Evolutionary conservation across 2,797 vertebrate species (phyloP).

Genomic region (Moxostoma hubbsi): DNA sequence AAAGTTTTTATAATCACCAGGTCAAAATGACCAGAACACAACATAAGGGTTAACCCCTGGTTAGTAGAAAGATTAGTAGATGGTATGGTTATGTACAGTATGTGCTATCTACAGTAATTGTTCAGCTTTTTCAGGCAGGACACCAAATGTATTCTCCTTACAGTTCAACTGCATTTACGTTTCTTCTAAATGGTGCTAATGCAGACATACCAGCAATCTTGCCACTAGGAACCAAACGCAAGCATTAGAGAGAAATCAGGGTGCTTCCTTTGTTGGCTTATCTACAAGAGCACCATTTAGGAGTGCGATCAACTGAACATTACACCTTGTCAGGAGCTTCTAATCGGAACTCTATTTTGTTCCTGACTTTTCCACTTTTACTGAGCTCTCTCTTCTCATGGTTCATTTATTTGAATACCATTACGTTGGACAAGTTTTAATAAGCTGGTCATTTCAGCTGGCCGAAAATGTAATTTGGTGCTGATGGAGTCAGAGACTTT

Average conservation of each 20-base stretch:
- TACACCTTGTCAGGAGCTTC: slow-evolving; percentile 32
- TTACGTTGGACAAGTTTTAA: slow-evolving; percentile 46
- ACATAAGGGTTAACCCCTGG: too few species aligned
- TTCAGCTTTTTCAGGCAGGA: background rate
- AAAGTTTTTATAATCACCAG: too few species aligned
- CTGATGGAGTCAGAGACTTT: slow-evolving; percentile 33
- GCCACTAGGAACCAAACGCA: background rate
- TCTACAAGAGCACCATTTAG: slow-evolving; percentile 23
- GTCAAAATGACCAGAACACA: too few species aligned
- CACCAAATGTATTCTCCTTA: background rate
- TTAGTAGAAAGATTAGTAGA: too few species aligned
- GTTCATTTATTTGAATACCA: slow-evolving; percentile 51
- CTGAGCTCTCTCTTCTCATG: slow-evolving; percentile 6
- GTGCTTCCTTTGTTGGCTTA: slow-evolving; percentile 3
- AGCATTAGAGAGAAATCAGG: background rate
- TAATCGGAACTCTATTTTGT: slow-evolving; percentile 23
- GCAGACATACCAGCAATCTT: background rate
- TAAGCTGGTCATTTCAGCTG: slow-evolving; percentile 40
- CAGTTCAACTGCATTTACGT: background rate
- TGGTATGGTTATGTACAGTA: too few species aligned
- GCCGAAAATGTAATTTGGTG: slow-evolving; percentile 39
- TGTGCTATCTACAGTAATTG: background rate
- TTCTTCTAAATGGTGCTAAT: background rate
- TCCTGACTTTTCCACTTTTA: slow-evolving; percentile 30
- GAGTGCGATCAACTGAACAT: slow-evolving; percentile 12